These are phyloP conservation scores for Caligus rogercresseyi DNA, from an alignment of 1,140 invertebrate genomes.

Conservation along the genomic window DNA sequence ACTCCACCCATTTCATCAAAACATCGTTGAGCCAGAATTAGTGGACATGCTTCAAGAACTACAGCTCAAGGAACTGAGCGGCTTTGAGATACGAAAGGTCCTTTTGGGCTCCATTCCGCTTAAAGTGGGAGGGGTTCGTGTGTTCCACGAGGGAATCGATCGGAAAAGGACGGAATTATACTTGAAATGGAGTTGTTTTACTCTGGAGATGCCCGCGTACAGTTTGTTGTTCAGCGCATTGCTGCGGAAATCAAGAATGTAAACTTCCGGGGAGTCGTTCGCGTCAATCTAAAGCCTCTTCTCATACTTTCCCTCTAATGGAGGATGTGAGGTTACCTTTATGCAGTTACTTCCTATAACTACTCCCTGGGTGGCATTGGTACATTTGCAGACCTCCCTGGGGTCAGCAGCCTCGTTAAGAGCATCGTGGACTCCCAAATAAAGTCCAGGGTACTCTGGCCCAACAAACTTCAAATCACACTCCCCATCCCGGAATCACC, in stretches of 20 bases:
- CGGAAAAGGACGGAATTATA: not conserved
- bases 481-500: not conserved
- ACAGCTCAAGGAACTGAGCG: not conserved
- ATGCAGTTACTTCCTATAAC: not conserved
- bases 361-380: constrained; percentile 14
- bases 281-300: constrained; percentile 9
- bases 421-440: constrained; percentile 1
- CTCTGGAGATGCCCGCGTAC: not conserved
- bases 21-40: constrained; percentile 6
- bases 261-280: constrained; percentile 5
- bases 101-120: not conserved
- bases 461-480: not conserved
- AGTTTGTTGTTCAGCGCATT: constrained; percentile 5
- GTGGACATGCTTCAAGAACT: not conserved
- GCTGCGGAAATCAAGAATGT: constrained; percentile 5
- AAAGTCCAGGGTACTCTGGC: constrained; percentile 5
- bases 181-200: constrained; percentile 5
- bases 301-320: constrained; percentile 11
- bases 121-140: not conserved
- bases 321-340: constrained; percentile 8
- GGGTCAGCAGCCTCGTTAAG: not conserved
- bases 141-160: not conserved
- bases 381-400: constrained; percentile 5
- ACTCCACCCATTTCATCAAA: constrained; percentile 3
- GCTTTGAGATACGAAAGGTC: constrained; percentile 3